A percentile compares a stretch with the other conserved stretches of the same genome.
phyloP scores from a whole-genome alignment of 2,888 invertebrate species.

The Odontocolon sp. region DNA sequence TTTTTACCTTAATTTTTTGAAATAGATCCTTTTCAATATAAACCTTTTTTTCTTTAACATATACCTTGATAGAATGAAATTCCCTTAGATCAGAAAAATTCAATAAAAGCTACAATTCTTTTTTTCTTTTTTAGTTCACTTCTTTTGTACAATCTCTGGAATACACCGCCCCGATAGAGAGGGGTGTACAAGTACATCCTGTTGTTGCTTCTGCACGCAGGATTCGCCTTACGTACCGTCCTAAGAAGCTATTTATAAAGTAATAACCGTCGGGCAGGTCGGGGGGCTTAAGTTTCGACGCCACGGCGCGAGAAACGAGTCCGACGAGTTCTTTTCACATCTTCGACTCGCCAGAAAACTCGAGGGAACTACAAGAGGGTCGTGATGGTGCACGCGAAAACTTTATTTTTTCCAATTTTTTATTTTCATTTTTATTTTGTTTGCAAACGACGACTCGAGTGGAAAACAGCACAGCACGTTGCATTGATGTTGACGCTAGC shows the following conservation, averaged over 20 bases:
- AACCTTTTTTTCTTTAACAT: no score
- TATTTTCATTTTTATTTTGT: neutral
- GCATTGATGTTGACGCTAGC: constrained; percentile 8
- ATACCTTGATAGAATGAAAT: no score
- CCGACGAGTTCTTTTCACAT: constrained; percentile 59
- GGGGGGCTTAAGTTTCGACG: constrained; percentile 56
- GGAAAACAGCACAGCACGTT: neutral
- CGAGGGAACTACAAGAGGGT: neutral
- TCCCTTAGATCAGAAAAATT: no score
- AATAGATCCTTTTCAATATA: no score
- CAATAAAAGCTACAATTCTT: no score
- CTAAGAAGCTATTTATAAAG: constrained; percentile 64
- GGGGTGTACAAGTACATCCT: constrained; percentile 22
- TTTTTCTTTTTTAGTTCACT: constrained; percentile 13
- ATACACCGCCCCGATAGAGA: neutral
- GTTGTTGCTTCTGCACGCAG: neutral
- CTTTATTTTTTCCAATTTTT: neutral
- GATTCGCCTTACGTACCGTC: constrained; percentile 40
- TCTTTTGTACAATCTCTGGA: neutral
- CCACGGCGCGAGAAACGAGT: constrained; percentile 58
- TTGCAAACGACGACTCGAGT: neutral
- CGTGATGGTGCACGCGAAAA: constrained; percentile 18
- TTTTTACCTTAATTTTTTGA: no score
- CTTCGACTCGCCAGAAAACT: constrained; percentile 27
- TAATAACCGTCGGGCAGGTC: constrained; percentile 62